Base-by-base conservation (phyloP, 2,113 vertebrate species). In the Seriola rivoliana region DNA sequence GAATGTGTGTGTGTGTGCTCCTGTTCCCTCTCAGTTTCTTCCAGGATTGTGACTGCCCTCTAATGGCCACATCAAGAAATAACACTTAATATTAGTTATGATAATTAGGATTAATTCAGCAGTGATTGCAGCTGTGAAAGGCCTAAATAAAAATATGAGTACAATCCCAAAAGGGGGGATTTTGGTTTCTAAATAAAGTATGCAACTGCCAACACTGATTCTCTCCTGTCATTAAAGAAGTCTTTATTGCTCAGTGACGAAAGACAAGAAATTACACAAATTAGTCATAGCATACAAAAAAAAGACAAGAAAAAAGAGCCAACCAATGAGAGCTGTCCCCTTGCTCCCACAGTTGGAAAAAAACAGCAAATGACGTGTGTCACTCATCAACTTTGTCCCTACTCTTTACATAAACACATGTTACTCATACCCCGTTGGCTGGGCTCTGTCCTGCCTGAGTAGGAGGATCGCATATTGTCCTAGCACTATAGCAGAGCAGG, bases 341-440 rank as follows among this genome's bases (percentile, higher is more conserved):
- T 72, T 71, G 59, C 25, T 52, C 75, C 70, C 75, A 78, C 21
- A 54, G 32, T 32, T 8, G 8, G 16, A 25, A 66, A 34, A 60
- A 83, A 38, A 14, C 7, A 66, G 79, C 75, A 89, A 80, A 88
- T 85, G 71, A 87, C 42, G 50, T 32, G 76, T 86, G 82, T 64
- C 71, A 75, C 68, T 74, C 59, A 82, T 89, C 81, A 92, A 91
- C 90, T 87, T 92, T 92, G 90, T 70, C 86, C 92, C 88, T 69
- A 11, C 65, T 92, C 74, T 91, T 88, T 90, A 82, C 82, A 87
- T 73, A 92, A 87, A 91, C 75, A 75, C 58, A 71, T 36, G 48
- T 80, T 71, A 58, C 65, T 81, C 84, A 80, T 71, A 32, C 50
- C 40, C 78, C 46, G 55, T 54, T 54, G 40, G 36, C 72, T 52